Conservation (phyloP, 2,797 vertebrate species). For the Meriones psammophilus region DNA sequence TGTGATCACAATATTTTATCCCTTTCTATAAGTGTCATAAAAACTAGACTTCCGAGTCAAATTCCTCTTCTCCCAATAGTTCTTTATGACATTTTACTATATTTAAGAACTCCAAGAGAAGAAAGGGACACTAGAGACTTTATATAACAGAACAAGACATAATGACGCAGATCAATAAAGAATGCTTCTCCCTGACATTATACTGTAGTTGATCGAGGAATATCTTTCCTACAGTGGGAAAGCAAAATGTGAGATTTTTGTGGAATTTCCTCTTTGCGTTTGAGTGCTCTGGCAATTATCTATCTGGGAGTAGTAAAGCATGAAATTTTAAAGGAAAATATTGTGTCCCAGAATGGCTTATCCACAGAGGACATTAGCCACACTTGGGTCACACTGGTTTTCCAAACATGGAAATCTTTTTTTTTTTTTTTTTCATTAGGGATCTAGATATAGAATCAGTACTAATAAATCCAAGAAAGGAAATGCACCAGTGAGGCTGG, state of each 20-base stretch:
- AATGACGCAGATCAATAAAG: neutral
- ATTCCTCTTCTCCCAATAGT: neutral
- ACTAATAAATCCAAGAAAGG: conserved; percentile 57
- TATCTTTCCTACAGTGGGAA: neutral
- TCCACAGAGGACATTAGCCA: conserved; percentile 63
- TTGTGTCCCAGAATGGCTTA: conserved; percentile 51
- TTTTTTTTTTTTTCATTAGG: conserved; percentile 47
- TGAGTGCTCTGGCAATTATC: conserved; percentile 10
- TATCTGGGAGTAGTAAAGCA: neutral
- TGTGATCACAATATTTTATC: conserved; percentile 3
- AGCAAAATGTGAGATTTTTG: conserved; percentile 3
- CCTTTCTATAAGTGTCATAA: conserved; percentile 15
- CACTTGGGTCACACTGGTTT: conserved; percentile 42
- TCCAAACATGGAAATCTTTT: conserved; percentile 73
- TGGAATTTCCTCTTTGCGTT: neutral
- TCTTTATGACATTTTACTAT: neutral
- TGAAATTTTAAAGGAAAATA: conserved; percentile 53
- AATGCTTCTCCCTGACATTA: neutral
- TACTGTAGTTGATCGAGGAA: neutral
- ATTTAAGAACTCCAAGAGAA: conserved; percentile 29
- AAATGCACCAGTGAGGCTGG: conserved; percentile 14
- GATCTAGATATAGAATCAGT: conserved; percentile 14
- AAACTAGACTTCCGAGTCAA: conserved; percentile 40
- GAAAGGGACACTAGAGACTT: neutral
- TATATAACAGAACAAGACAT: neutral